Evolutionary conservation across 2,113 vertebrate species (phyloP).

Genomic region (Kryptolebias marmoratus): DNA sequence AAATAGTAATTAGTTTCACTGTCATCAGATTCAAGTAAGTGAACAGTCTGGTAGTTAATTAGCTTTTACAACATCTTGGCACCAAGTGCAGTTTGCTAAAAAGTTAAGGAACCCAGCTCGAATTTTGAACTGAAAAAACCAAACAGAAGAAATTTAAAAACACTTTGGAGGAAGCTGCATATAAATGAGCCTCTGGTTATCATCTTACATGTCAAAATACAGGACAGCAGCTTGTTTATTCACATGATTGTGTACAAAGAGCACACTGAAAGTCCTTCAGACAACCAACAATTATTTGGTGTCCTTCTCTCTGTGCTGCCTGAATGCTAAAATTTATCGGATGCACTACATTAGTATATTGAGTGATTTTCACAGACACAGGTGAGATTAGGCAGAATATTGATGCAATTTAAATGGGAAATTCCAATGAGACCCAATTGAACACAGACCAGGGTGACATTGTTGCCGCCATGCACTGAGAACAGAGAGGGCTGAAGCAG

Average conservation of each 20-base stretch:
- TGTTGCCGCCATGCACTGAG: slow-evolving; percentile 6
- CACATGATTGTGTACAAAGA: background rate
- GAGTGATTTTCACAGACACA: background rate
- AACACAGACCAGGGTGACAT: too few species aligned
- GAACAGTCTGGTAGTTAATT: background rate
- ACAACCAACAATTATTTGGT: background rate
- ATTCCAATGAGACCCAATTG: background rate
- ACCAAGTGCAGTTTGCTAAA: background rate
- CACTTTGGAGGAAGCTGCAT: too few species aligned
- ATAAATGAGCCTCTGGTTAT: background rate
- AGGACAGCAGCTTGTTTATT: background rate
- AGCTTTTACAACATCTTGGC: background rate
- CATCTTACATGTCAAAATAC: background rate
- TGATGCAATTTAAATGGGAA: background rate
- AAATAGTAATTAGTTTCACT: background rate
- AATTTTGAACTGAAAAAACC: background rate
- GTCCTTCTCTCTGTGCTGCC: background rate
- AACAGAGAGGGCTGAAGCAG: slow-evolving; percentile 42
- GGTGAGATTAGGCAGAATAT: slow-evolving; percentile 2
- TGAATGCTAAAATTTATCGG: background rate
- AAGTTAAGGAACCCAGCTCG: background rate
- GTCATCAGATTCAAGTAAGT: background rate
- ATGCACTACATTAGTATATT: background rate
- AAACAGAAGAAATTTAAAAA: background rate
- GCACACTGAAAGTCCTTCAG: background rate